Base-by-base conservation (phyloP, 1,140 invertebrate genomes). In the Marisa cornuarietis region DNA sequence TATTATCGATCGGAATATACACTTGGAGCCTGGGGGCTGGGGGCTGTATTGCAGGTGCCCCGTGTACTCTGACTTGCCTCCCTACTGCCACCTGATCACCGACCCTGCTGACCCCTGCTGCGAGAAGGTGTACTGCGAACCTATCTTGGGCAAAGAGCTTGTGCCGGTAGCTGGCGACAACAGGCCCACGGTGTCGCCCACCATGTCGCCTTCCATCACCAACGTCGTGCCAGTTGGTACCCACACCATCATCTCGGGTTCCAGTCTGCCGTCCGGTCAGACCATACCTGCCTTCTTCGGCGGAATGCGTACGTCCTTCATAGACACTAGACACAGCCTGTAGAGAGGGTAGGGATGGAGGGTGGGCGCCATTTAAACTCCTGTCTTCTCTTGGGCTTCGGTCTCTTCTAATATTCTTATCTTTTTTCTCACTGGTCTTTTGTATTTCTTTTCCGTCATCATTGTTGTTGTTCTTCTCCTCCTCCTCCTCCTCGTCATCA, bases 21-120 rank as follows among this genome's bases (percentile, higher is more conserved):
- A 24, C 2, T 1, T 68, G 22, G n/a, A 68, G 22, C 11, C 65
- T 24, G 13, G 62, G 18, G 18, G 65, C 49, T 2, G 9, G 14
- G 22, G 24, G 14, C 52, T n/a, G 20, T 52, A 31, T 58, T 62
- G 26, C 80, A 87, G 86, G 76, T 87, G 86, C 78, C 83, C 84
- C 76, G 66, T 80, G 62, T 87, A 83, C 79, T 68, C 81, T 20
- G 79, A 76, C 26, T 82, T 87, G 51, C 86, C 86, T 71, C 69
- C 75, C 10, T 83, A 83, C 78, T 87, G 86, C 71, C 49, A 72
- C 2, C 24, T 86, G 75, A 83, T 84, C 20, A 74, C 81, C 20
- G 86, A 87, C 77, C 83, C 84, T 3, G 82, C 76, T 65, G 85
- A 87, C 63, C 26, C 54, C 26, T 87, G 86, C 78, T 87, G 86